A percentile compares a stretch with the other conserved stretches of the same genome.
Evolutionary conservation across 2,888 invertebrate genomes (phyloP).

Genomic region (Arrhopalites spinosus): DNA sequence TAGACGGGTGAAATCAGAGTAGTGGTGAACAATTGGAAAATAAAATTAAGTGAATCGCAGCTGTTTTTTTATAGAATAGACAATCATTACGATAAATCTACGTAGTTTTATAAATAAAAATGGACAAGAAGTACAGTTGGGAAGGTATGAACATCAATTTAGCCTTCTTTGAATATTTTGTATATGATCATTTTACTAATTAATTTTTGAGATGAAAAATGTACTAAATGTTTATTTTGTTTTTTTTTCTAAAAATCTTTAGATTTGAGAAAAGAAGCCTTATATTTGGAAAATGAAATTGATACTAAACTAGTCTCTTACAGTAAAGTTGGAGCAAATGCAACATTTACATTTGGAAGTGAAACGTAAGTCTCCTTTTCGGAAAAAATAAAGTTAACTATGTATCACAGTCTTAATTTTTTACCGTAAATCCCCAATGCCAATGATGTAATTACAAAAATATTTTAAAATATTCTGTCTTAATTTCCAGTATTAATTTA

Average conservation of each 20-base stretch:
- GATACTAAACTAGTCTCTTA: slow-evolving; percentile 93
- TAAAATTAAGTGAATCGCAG: no score
- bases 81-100: no score
- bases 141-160: slow-evolving; percentile 25
- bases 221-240: neutral
- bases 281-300: slow-evolving; percentile 93
- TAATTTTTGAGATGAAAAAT: no score
- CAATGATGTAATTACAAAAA: no score
- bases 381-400: slow-evolving; percentile 30
- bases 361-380: slow-evolving; percentile 13
- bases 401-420: no score
- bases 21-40: no score
- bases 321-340: slow-evolving; percentile 82
- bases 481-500: no score
- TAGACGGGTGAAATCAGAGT: neutral
- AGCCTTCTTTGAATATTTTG: neutral
- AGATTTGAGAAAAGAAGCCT: slow-evolving; percentile 91
- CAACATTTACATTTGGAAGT: slow-evolving; percentile 38
- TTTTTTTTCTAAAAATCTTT: slow-evolving; percentile 34
- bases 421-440: no score
- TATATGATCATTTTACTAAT: neutral
- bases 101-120: neutral
- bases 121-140: slow-evolving; percentile 35
- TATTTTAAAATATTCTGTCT: no score
- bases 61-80: no score